These are phyloP conservation scores for Schrankia costaestrigalis DNA, from an alignment of 2,888 invertebrate species.

Conservation along the genomic window DNA sequence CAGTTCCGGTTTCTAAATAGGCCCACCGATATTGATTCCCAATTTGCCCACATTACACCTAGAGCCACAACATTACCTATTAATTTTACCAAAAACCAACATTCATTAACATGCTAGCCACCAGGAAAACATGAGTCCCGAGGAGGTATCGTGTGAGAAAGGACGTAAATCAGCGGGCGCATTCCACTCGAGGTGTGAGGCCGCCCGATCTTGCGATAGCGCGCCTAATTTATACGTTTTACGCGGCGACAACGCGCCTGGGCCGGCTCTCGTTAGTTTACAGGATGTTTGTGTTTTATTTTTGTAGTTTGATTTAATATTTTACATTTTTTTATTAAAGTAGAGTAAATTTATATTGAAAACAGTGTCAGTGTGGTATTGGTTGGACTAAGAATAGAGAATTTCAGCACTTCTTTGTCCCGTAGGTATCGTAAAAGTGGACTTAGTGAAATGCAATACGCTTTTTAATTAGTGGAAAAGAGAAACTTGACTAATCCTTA, in stretches of 20 bases:
- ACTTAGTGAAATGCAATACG: too few species aligned
- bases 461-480: too few species aligned
- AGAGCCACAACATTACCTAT: not conserved
- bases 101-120: conserved; percentile 29
- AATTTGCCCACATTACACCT: too few species aligned
- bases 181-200: conserved; percentile 79
- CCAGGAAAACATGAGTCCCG: conserved; percentile 57
- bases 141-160: conserved; percentile 61
- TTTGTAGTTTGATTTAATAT: conserved; percentile 7
- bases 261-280: conserved; percentile 41
- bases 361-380: too few species aligned
- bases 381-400: too few species aligned
- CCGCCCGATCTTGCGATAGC: conserved; percentile 74
- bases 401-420: too few species aligned
- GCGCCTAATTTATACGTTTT: conserved; percentile 77
- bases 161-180: conserved; percentile 64
- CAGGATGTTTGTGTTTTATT: conserved; percentile 41
- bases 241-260: conserved; percentile 75
- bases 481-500: too few species aligned
- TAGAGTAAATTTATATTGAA: too few species aligned
- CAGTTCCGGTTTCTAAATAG: too few species aligned
- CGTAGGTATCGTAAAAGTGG: too few species aligned
- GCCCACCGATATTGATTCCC: too few species aligned
- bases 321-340: not conserved
- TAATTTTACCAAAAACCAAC: conserved; percentile 4